A percentile compares a stretch with the other conserved stretches of the same genome.
phyloP scores from a whole-genome alignment of 2,888 invertebrate species.

The Eristalinus sepulchralis region DNA sequence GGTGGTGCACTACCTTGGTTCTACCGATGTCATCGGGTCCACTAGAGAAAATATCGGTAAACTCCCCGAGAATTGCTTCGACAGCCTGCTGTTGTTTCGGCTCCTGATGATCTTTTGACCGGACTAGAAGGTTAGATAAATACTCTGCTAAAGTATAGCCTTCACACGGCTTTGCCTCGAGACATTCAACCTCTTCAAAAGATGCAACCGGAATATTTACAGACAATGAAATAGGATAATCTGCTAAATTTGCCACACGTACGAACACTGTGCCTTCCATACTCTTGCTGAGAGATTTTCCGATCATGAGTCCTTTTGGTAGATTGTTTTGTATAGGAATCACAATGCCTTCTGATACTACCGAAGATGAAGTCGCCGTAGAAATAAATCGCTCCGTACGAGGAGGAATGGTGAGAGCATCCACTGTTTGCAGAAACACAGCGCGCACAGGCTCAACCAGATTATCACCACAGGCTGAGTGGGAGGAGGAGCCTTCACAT shows the following conservation, averaged over 20 bases:
- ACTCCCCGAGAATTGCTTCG: slow-evolving; percentile 8
- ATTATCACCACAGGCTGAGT: too few species aligned
- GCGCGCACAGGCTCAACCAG: neutral
- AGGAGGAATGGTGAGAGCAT: neutral
- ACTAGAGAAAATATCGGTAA: too few species aligned
- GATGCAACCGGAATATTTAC: neutral
- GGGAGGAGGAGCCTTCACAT: too few species aligned
- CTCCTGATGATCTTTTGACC: neutral
- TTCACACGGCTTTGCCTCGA: neutral
- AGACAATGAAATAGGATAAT: slow-evolving; percentile 11
- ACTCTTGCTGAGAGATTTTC: neutral
- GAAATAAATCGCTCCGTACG: slow-evolving; percentile 2
- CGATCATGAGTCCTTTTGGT: slow-evolving; percentile 22
- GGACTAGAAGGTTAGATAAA: too few species aligned
- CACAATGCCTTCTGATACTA: neutral
- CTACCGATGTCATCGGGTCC: too few species aligned
- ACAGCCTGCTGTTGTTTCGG: slow-evolving; percentile 3
- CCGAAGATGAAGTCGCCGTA: neutral
- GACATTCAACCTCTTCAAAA: slow-evolving; percentile 8
- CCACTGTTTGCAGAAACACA: neutral
- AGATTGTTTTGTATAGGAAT: neutral
- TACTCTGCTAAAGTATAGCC: too few species aligned
- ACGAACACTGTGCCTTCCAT: neutral
- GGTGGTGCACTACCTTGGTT: slow-evolving; percentile 17
- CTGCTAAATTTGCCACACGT: slow-evolving; percentile 7